A percentile compares a stretch with the other conserved stretches of the same genome.
Conservation (phyloP, 2,113 vertebrate species). For the Saccopteryx bilineata region DNA sequence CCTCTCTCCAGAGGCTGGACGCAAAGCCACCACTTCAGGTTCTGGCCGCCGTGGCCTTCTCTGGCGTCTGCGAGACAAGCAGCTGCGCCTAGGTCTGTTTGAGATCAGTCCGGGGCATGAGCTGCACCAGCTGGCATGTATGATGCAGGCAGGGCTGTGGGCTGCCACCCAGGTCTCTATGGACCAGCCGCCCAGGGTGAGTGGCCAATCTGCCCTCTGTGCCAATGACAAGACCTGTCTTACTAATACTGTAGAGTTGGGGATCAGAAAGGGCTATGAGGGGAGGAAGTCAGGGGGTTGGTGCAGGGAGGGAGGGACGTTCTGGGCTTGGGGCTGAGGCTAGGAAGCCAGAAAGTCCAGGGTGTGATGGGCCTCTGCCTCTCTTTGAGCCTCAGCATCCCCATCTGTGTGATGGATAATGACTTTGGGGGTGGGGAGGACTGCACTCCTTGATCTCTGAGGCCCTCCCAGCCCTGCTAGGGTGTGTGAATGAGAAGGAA, state of each 20-base stretch:
- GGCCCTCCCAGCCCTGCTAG: not conserved
- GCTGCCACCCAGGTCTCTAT: conserved; percentile 89
- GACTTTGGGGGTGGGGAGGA: not conserved
- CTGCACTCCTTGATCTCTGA: not conserved
- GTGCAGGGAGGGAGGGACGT: not conserved
- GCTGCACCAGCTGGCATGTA: conserved; percentile 90
- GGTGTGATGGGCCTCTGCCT: not conserved
- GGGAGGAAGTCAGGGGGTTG: not conserved
- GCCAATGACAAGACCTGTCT: not conserved
- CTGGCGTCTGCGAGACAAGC: conserved; percentile 89
- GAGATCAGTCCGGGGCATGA: conserved; percentile 92
- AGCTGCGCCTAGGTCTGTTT: conserved; percentile 93
- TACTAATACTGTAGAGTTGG: not conserved
- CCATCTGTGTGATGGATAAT: conserved; percentile 32
- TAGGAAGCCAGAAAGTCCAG: not conserved
- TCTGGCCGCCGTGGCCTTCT: conserved; percentile 78
- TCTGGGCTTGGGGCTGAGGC: not conserved
- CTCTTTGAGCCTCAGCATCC: not conserved
- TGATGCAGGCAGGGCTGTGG: conserved; percentile 93
- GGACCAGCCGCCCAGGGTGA: conserved; percentile 88
- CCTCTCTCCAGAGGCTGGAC: conserved; percentile 56
- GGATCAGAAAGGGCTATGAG: not conserved
- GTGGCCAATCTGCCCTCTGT: not conserved
- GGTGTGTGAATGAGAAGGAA: not conserved
- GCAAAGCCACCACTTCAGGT: not conserved